Evolutionary conservation across 2,888 invertebrate species (phyloP).

Genomic region (Tetrapedia diversipes): DNA sequence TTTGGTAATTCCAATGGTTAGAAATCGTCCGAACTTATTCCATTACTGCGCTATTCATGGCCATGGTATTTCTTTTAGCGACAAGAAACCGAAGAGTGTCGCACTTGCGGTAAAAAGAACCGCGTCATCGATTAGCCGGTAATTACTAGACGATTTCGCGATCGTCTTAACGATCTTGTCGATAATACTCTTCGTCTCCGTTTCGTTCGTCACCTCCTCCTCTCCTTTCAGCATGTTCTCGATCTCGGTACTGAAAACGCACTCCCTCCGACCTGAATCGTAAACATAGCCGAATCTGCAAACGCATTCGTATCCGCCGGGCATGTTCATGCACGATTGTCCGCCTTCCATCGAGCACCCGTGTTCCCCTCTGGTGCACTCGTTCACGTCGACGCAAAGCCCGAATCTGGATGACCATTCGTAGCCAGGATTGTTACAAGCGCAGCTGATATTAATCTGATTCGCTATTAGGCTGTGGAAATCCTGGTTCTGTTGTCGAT

Average conservation of each 20-base stretch:
- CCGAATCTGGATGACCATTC: constrained; percentile 86
- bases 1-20: no score
- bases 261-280: constrained; percentile 49
- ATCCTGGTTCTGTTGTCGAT: constrained; percentile 82
- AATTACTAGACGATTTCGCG: constrained; percentile 34
- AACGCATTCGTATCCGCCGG: constrained; percentile 79
- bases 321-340: constrained; percentile 85
- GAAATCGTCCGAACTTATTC: no score
- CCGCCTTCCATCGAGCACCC: constrained; percentile 81
- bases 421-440: constrained; percentile 84
- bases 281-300: constrained; percentile 72
- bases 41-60: no score
- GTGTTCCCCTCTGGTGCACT: constrained; percentile 83
- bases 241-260: constrained; percentile 56
- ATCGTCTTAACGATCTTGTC: constrained; percentile 37
- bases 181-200: constrained; percentile 41
- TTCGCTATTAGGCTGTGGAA: constrained; percentile 84
- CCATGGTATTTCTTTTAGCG: background rate
- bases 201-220: constrained; percentile 13
- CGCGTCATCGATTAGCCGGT: background rate
- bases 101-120: background rate
- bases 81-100: background rate
- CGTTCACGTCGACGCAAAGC: constrained; percentile 87
- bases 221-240: constrained; percentile 48
- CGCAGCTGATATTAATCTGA: constrained; percentile 86